These are phyloP conservation scores for Glossosoma conforme DNA, from an alignment of 1,140 invertebrate species.

Conservation along the genomic window DNA sequence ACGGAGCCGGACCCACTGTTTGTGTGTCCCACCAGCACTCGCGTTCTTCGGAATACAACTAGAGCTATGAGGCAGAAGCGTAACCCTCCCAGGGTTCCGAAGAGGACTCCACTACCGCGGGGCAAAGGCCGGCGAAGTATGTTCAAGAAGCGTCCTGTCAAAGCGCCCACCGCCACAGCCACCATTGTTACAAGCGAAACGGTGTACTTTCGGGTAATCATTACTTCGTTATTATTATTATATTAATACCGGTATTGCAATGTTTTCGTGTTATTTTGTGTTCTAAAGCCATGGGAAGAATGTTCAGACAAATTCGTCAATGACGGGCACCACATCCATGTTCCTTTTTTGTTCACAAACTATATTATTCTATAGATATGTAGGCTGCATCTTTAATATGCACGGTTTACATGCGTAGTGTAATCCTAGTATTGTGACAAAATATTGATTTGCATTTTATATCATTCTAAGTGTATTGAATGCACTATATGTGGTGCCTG, in stretches of 20 bases:
- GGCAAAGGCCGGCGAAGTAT: slow-evolving; percentile 70
- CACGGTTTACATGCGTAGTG: too few species aligned
- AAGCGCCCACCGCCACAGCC: slow-evolving; percentile 72
- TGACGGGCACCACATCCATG: neutral
- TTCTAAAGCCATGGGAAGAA: neutral
- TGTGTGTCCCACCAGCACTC: neutral
- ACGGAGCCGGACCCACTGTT: too few species aligned
- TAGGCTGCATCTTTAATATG: neutral
- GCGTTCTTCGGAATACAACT: slow-evolving; percentile 34
- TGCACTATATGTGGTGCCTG: too few species aligned
- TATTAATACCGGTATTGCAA: neutral
- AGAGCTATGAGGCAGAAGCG: slow-evolving; percentile 37
- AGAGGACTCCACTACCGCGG: slow-evolving; percentile 38
- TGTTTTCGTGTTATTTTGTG: neutral
- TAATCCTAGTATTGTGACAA: too few species aligned
- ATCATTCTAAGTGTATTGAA: too few species aligned
- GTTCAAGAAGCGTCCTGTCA: slow-evolving; percentile 78
- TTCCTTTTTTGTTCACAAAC: neutral
- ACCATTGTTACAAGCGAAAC: slow-evolving; percentile 75
- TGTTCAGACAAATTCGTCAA: neutral
- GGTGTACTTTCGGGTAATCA: slow-evolving; percentile 71
- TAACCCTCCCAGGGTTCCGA: neutral
- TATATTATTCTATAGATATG: neutral
- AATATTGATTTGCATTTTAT: too few species aligned
- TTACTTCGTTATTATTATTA: too few species aligned